Conservation (phyloP, 2,888 invertebrate genomes). For the Fabriciana adippe region DNA sequence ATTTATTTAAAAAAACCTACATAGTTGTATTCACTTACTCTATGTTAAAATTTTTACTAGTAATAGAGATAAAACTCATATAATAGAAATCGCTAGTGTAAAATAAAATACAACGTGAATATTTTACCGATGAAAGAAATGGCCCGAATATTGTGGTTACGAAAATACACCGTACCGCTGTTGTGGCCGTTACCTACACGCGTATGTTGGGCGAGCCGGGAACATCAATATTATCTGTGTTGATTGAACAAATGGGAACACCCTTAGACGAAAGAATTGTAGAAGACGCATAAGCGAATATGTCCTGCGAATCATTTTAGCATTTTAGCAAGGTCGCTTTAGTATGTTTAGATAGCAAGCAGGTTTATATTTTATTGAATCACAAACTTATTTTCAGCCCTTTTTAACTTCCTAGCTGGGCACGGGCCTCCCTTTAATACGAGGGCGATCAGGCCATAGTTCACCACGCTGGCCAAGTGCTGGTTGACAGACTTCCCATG, state of each 20-base stretch:
- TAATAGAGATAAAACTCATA: too few relatives aligned
- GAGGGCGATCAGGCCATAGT: too few relatives aligned
- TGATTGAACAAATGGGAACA: constrained; percentile 74
- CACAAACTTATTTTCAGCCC: neutral
- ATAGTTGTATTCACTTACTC: too few relatives aligned
- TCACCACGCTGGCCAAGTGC: too few relatives aligned
- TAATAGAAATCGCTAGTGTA: too few relatives aligned
- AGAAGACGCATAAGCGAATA: neutral
- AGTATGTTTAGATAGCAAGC: neutral
- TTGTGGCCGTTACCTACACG: constrained; percentile 56
- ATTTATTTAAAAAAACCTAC: too few relatives aligned
- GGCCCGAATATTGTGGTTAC: constrained; percentile 2
- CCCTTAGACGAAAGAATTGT: constrained; percentile 30
- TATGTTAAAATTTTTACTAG: too few relatives aligned
- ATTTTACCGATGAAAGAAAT: neutral
- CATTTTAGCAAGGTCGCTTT: too few relatives aligned
- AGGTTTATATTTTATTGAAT: neutral
- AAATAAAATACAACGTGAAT: too few relatives aligned
- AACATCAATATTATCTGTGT: constrained; percentile 70
- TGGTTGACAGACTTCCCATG: too few relatives aligned
- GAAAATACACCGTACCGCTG: constrained; percentile 8
- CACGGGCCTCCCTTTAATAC: too few relatives aligned
- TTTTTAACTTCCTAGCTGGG: too few relatives aligned
- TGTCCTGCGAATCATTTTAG: neutral
- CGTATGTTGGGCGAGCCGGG: constrained; percentile 65